Evolutionary conservation across 1,140 invertebrate genomes (phyloP).

Genomic region (Zaprionus taronus): DNA sequence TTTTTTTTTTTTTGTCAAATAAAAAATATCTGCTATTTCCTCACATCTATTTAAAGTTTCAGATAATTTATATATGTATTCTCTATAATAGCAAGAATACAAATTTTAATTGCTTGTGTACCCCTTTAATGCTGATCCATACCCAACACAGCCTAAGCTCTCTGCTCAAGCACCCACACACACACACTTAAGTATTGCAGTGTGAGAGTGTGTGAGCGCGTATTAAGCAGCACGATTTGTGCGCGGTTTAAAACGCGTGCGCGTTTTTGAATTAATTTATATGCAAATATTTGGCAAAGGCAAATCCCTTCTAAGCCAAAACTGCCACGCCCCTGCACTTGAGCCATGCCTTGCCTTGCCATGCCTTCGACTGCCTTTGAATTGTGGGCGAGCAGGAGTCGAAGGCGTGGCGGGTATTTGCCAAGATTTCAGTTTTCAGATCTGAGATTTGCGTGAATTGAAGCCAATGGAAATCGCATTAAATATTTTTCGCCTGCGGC

Average conservation of each 20-base stretch:
- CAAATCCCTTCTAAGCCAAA: conserved; percentile 45
- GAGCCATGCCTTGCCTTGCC: background rate
- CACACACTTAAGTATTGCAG: conserved; percentile 2
- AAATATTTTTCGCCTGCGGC: conserved; percentile 59
- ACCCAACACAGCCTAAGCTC: background rate
- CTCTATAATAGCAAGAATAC: too few species aligned
- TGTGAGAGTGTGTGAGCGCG: background rate
- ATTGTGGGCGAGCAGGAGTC: background rate
- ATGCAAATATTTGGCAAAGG: conserved; percentile 60
- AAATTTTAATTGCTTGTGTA: conserved; percentile 12
- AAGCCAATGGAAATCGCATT: conserved; percentile 75
- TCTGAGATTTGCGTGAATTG: conserved; percentile 33
- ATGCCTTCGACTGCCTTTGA: background rate
- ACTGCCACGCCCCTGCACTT: conserved; percentile 37
- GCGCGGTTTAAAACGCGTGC: conserved; percentile 42
- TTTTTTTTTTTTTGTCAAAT: too few species aligned
- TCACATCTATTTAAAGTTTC: too few species aligned
- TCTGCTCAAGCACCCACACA: background rate
- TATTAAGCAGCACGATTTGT: conserved; percentile 26
- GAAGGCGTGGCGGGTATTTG: conserved; percentile 17
- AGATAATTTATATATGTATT: too few species aligned
- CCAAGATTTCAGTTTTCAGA: conserved; percentile 24
- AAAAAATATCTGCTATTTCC: too few species aligned
- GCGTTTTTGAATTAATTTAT: conserved; percentile 62
- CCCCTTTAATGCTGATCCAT: background rate